A percentile compares a stretch with the other conserved stretches of the same genome.
Evolutionary conservation across 2,888 invertebrate species (phyloP).

Genomic region (Apodemia zela): DNA sequence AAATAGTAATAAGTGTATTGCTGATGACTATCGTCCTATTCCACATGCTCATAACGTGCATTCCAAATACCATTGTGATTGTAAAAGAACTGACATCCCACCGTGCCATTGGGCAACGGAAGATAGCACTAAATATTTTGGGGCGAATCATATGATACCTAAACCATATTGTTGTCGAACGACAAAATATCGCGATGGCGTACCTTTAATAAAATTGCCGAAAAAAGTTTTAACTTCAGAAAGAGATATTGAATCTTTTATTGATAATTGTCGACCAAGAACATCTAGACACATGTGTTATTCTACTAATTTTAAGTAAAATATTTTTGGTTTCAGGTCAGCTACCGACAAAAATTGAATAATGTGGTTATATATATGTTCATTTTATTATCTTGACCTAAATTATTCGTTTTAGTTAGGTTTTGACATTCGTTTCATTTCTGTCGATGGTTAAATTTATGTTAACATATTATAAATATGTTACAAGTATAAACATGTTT

Average conservation of each 20-base stretch:
- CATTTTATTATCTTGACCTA: too few relatives aligned
- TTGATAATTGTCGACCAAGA: conserved; percentile 20
- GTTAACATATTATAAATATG: too few relatives aligned
- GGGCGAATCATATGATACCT: conserved; percentile 26
- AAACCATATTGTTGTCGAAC: conserved; percentile 27
- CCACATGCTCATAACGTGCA: conserved; percentile 44
- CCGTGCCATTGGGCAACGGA: conserved; percentile 29
- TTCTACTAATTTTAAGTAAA: neutral
- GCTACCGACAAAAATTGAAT: neutral
- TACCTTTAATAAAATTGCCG: conserved; percentile 36
- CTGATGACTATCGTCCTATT: conserved; percentile 28
- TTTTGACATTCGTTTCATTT: too few relatives aligned
- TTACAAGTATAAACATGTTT: too few relatives aligned
- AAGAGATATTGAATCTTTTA: conserved; percentile 39
- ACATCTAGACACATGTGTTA: neutral
- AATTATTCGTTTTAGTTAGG: too few relatives aligned
- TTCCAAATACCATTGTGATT: conserved; percentile 52
- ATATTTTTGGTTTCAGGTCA: conserved; percentile 1
- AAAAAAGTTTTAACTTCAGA: conserved; percentile 47
- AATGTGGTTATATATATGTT: neutral
- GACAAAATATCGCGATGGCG: conserved; percentile 23
- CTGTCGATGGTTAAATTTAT: too few relatives aligned
- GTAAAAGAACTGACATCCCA: conserved; percentile 35
- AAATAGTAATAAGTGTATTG: neutral
- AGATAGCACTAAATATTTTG: conserved; percentile 31